Percentiles rank a stretch among this genome's conserved stretches.
Evolutionary conservation across 2,797 vertebrate species (phyloP).

Genomic region (Acanthurus lineatus): DNA sequence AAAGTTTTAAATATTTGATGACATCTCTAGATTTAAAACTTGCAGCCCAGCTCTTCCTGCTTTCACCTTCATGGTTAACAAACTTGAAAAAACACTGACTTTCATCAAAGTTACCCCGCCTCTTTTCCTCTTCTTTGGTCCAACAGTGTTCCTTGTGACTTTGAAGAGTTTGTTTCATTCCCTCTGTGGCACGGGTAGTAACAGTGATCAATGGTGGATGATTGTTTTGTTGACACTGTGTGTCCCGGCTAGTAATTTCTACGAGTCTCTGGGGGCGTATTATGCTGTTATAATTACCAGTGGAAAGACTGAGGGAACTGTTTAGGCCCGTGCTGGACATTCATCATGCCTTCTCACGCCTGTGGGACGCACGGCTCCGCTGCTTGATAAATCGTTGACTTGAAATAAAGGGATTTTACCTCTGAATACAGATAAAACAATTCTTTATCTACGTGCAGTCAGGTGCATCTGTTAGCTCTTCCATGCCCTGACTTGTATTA

Average conservation of each 20-base stretch:
- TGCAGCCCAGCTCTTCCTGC: not conserved
- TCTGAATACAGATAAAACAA: conserved; percentile 47
- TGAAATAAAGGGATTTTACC: conserved; percentile 51
- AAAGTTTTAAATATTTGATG: too few relatives aligned
- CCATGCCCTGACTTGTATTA: not conserved
- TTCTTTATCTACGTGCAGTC: conserved; percentile 30
- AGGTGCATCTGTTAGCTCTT: conserved; percentile 27
- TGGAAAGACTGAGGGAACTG: conserved; percentile 64
- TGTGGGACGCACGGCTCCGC: conserved; percentile 39
- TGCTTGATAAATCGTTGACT: conserved; percentile 53
- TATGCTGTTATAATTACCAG: conserved; percentile 80
- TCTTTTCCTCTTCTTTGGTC: conserved; percentile 9
- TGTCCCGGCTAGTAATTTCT: conserved; percentile 71
- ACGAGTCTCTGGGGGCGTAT: conserved; percentile 66
- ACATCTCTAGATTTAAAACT: not conserved
- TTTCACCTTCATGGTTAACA: not conserved
- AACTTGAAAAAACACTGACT: not conserved
- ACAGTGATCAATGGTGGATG: conserved; percentile 68
- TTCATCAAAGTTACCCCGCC: not conserved
- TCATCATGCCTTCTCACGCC: conserved; percentile 67
- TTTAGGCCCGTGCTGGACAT: conserved; percentile 63
- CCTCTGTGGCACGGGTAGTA: conserved; percentile 30
- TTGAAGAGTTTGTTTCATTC: conserved; percentile 48
- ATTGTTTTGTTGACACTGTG: conserved; percentile 66
- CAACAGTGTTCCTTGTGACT: conserved; percentile 32